Evolutionary conservation across 1,140 invertebrate species (phyloP).

Genomic region (Adelges cooleyi): DNA sequence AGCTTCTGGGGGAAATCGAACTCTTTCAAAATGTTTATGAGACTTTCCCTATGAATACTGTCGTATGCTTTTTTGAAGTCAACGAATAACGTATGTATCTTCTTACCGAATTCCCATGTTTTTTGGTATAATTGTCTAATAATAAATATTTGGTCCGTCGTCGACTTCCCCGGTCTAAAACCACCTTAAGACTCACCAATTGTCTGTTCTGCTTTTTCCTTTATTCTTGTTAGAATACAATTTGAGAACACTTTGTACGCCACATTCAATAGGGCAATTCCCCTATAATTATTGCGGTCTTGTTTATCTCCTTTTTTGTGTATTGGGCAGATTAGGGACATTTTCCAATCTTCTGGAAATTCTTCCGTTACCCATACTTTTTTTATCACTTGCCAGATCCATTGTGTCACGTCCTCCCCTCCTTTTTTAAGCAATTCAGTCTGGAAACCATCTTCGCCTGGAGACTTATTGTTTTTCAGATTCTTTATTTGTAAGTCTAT

Average conservation of each 20-base stretch:
- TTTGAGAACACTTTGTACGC: slow-evolving; percentile 32
- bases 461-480: slow-evolving; percentile 32
- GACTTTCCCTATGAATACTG: slow-evolving; percentile 15
- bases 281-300: slow-evolving; percentile 34
- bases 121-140: slow-evolving; percentile 31
- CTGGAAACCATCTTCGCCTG: too few relatives aligned
- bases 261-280: slow-evolving; percentile 32
- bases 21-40: slow-evolving; percentile 18
- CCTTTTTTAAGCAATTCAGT: slow-evolving; percentile 33
- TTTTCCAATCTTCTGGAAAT: slow-evolving; percentile 33
- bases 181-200: slow-evolving; percentile 28
- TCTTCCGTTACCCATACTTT: slow-evolving; percentile 30
- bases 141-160: slow-evolving; percentile 31
- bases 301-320: slow-evolving; percentile 34
- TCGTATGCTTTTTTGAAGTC: slow-evolving; percentile 29
- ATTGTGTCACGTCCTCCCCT: not conserved
- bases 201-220: slow-evolving; percentile 17
- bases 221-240: slow-evolving; percentile 18
- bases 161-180: slow-evolving; percentile 23
- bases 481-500: slow-evolving; percentile 25
- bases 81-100: slow-evolving; percentile 12
- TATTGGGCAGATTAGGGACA: slow-evolving; percentile 32
- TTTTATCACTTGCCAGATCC: slow-evolving; percentile 5
- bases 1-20: slow-evolving; percentile 24
- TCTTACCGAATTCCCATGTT: slow-evolving; percentile 10